phyloP scores from a whole-genome alignment of 2,113 vertebrate species.

The Oreochromis niloticus region DNA sequence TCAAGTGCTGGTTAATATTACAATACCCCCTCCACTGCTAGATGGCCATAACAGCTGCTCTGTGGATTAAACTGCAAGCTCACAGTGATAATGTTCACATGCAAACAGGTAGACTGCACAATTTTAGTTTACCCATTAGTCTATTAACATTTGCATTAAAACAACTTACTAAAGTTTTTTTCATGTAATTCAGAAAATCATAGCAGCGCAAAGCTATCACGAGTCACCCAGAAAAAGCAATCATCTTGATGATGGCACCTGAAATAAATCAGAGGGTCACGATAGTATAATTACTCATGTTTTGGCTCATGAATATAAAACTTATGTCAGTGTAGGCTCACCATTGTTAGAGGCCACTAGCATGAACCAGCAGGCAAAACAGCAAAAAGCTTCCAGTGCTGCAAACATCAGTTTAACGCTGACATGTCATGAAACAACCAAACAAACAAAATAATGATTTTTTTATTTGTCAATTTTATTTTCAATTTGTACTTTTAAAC shows the following conservation, averaged over 20 bases:
- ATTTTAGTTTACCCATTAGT: fast-evolving
- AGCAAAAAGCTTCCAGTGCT: neutral
- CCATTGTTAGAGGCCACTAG: neutral
- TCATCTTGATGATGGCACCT: neutral
- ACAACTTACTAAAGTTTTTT: neutral
- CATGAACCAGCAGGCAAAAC: neutral
- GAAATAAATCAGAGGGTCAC: neutral
- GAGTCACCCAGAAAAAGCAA: fast-evolving
- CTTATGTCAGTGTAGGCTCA: neutral
- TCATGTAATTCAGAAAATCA: neutral
- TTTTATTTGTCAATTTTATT: constrained; percentile 62
- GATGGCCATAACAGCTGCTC: neutral
- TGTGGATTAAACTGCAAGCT: neutral
- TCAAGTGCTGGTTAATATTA: neutral
- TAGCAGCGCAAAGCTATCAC: neutral
- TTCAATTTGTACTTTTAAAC: constrained; percentile 36
- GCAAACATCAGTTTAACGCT: fast-evolving
- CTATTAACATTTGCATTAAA: neutral
- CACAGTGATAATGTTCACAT: neutral
- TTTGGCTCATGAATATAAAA: neutral
- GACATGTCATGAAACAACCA: neutral
- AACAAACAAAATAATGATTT: neutral
- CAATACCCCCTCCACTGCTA: neutral
- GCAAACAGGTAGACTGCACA: neutral
- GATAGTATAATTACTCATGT: neutral